Conservation (phyloP, 2,888 invertebrate genomes). For the Polymixis flavicincta region DNA sequence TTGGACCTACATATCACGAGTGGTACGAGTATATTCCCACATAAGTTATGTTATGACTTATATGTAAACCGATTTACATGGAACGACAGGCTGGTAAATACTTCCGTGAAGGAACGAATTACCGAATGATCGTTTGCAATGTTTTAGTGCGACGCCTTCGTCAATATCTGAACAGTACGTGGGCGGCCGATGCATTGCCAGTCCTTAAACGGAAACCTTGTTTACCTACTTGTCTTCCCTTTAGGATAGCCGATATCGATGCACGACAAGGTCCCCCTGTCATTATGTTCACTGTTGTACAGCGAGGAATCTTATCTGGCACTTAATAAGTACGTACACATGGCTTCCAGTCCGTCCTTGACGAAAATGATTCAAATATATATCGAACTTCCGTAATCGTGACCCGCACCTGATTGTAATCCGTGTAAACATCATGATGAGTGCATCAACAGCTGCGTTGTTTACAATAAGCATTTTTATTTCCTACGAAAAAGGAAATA, state of each 20-base stretch:
- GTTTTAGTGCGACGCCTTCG: conserved; percentile 85
- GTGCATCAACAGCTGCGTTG: conserved; percentile 73
- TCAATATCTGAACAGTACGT: conserved; percentile 83
- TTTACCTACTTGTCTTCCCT: conserved; percentile 88
- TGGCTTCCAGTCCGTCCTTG: conserved; percentile 75
- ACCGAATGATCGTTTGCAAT: conserved; percentile 84
- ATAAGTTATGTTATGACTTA: conserved; percentile 70
- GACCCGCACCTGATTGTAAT: conserved; percentile 74
- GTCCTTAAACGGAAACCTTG: conserved; percentile 85
- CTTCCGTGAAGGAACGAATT: conserved; percentile 86
- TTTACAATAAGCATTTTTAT: conserved; percentile 70
- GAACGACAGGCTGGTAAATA: conserved; percentile 78
- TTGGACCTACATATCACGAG: conserved; percentile 26
- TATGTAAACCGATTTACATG: conserved; percentile 75
- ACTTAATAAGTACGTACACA: conserved; percentile 75
- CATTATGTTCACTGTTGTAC: conserved; percentile 78
- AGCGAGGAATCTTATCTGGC: conserved; percentile 77
- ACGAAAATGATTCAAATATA: conserved; percentile 78
- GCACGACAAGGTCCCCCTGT: conserved; percentile 78
- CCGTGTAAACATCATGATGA: conserved; percentile 74
- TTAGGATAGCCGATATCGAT: conserved; percentile 83
- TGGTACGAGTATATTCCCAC: conserved; percentile 56
- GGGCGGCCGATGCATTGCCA: conserved; percentile 88
- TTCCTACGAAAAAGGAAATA: conserved; percentile 82
- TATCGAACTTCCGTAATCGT: conserved; percentile 83